Conservation (phyloP, 2,797 vertebrate species). For the Notolepis coatsorum region DNA sequence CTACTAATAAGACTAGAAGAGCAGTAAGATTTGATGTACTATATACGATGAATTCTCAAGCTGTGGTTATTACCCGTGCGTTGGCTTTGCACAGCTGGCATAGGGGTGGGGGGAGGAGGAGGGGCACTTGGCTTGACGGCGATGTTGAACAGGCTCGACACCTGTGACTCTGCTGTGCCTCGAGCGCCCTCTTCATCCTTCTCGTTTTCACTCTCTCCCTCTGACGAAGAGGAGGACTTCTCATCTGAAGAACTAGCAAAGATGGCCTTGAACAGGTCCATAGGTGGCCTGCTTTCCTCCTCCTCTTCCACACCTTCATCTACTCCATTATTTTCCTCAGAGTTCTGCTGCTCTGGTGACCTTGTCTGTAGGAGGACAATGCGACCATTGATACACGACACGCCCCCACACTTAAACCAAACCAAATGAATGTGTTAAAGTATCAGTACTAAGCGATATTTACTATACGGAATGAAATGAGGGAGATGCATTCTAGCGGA, state of each 20-base stretch:
- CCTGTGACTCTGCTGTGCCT: slow-evolving; percentile 1
- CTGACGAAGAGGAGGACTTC: slow-evolving; percentile 89
- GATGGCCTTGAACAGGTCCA: slow-evolving; percentile 97
- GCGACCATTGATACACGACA: no score
- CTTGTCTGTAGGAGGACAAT: slow-evolving; percentile 34
- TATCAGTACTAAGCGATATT: no score
- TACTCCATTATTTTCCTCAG: slow-evolving; percentile 25
- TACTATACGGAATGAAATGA: no score
- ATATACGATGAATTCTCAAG: no score
- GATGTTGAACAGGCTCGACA: slow-evolving; percentile 45
- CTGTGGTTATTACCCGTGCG: neutral
- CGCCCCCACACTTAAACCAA: no score
- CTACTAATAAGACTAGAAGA: neutral
- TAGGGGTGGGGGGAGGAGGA: neutral
- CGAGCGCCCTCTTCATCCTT: slow-evolving; percentile 33
- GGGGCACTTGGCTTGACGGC: neutral
- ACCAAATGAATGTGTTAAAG: no score
- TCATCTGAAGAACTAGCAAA: slow-evolving; percentile 93
- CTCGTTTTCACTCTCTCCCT: slow-evolving; percentile 79
- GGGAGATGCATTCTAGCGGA: no score
- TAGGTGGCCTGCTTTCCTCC: slow-evolving; percentile 87
- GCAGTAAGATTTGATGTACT: neutral
- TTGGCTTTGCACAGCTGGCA: neutral
- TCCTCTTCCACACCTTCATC: slow-evolving; percentile 60
- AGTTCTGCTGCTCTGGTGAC: slow-evolving; percentile 8